Base-by-base conservation (phyloP, 2,113 vertebrate species). In the Aptenodytes patagonicus region DNA sequence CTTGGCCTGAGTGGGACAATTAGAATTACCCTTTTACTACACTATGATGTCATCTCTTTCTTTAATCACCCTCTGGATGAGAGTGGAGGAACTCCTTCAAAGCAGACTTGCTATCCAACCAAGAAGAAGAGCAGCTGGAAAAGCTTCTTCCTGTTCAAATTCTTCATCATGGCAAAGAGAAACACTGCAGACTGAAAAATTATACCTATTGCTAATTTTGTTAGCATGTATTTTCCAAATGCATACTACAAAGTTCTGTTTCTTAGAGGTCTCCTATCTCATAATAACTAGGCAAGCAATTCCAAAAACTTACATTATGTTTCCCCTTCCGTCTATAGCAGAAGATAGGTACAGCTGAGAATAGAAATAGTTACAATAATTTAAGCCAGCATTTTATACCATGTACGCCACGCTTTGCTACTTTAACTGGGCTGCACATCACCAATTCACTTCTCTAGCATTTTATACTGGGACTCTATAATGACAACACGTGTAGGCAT, bases 401-500 rank as follows among this genome's bases (percentile, higher is more conserved):
- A 10, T 7, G 15, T 31, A 19, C 5, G 7, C 55, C 40, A 60
- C 1, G 2, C 14, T 46, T 58, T 24, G 24, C 22, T 20, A 28
- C 11, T 40, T 31, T 6, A 31, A 32, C 15, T 7, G 44, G 28
- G 81, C 38, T 55, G 70, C 32, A 21, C 42, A 13, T 15, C 25
- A 42, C 49, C 40, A 36, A 32, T 26, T 80, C 34, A n/a, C 21
- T 18, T 76, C 51, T 62, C 52, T 7, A 61, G 62, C 26, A 26
- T 11, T 32, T 17, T 32, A 10, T 21, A 25, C 21, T 32, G 55
- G 40, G 28, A 51, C 13, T 42, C 21, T 38, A 9, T 36, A 32
- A 17, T 7, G 32, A 22, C 49, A 68, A 4, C 49, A 47, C 1
- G 0, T 1, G 8, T 25, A 26, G 52, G 26, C 32, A 3, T 8